Conservation (phyloP, 2,888 invertebrate genomes). For the Troides oblongomaculatus region DNA sequence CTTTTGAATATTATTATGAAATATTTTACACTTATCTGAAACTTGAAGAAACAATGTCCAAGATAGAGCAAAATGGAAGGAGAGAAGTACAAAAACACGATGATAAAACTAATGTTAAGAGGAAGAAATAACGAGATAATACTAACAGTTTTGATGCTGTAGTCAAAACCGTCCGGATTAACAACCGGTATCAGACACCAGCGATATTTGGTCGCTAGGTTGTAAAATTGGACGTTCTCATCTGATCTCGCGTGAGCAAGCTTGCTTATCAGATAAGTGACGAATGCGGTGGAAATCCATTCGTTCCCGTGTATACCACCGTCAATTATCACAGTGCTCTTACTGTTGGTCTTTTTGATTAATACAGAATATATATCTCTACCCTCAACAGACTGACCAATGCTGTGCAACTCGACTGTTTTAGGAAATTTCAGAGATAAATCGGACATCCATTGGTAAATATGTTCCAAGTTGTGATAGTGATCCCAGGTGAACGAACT, state of each 20-base stretch:
- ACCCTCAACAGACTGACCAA: constrained; percentile 71
- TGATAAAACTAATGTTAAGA: too few species aligned
- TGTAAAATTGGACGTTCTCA: constrained; percentile 47
- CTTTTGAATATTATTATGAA: too few species aligned
- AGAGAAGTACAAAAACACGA: too few species aligned
- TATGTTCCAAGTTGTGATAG: constrained; percentile 81
- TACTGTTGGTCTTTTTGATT: constrained; percentile 41
- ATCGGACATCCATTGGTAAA: constrained; percentile 79
- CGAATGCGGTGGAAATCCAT: constrained; percentile 84
- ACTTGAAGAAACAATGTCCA: too few species aligned
- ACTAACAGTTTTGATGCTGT: constrained; percentile 44
- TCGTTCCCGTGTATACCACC: constrained; percentile 86
- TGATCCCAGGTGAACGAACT: constrained; percentile 66
- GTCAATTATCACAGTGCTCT: constrained; percentile 77
- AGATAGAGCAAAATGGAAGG: too few species aligned
- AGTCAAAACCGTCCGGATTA: constrained; percentile 88
- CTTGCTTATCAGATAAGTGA: constrained; percentile 79
- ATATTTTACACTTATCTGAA: too few species aligned
- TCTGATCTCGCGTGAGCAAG: constrained; percentile 62
- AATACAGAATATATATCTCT: constrained; percentile 57
- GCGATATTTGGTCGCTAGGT: constrained; percentile 71
- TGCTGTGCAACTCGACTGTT: constrained; percentile 49
- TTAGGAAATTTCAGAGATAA: constrained; percentile 62
- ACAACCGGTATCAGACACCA: constrained; percentile 86
- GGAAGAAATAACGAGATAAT: not conserved